A percentile compares a stretch with the other conserved stretches of the same genome.
phyloP scores from a whole-genome alignment of 2,113 vertebrate species.

The Syrmaticus mikado region DNA sequence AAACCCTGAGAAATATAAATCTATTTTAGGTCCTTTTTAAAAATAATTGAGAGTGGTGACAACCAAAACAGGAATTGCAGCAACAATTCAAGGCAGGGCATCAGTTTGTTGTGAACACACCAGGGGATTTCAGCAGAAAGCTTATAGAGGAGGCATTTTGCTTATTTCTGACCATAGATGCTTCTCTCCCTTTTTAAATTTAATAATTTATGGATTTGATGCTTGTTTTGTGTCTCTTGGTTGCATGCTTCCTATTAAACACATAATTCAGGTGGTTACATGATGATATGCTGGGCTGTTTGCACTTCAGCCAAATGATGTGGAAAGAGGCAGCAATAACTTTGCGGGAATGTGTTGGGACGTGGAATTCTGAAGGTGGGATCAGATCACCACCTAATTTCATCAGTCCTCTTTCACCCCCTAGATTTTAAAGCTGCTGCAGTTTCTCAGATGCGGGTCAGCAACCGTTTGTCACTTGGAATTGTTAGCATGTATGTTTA shows the following conservation, averaged over 20 bases:
- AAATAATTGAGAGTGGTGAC: conserved; percentile 59
- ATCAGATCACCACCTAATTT: not conserved
- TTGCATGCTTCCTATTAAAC: conserved; percentile 49
- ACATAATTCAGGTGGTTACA: conserved; percentile 47
- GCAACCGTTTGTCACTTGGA: not conserved
- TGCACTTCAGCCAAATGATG: not conserved
- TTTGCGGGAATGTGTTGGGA: not conserved
- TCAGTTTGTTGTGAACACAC: conserved; percentile 7
- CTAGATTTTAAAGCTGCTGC: not conserved
- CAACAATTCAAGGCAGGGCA: conserved; percentile 54
- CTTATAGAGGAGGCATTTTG: not conserved
- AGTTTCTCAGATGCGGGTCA: not conserved
- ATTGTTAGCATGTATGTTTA: not conserved
- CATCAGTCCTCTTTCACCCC: not conserved
- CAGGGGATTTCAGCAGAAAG: conserved; percentile 22
- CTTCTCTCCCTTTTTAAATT: not conserved
- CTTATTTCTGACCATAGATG: conserved; percentile 12
- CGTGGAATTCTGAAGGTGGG: not conserved
- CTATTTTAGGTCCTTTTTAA: conserved; percentile 42
- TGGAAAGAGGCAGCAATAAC: not conserved
- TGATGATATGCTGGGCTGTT: not conserved
- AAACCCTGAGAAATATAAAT: conserved; percentile 66
- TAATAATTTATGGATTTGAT: conserved; percentile 52
- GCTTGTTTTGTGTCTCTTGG: not conserved
- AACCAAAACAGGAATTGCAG: conserved; percentile 63